Conservation (phyloP, 1,140 invertebrate species). For the Zaprionus lachaisei region DNA sequence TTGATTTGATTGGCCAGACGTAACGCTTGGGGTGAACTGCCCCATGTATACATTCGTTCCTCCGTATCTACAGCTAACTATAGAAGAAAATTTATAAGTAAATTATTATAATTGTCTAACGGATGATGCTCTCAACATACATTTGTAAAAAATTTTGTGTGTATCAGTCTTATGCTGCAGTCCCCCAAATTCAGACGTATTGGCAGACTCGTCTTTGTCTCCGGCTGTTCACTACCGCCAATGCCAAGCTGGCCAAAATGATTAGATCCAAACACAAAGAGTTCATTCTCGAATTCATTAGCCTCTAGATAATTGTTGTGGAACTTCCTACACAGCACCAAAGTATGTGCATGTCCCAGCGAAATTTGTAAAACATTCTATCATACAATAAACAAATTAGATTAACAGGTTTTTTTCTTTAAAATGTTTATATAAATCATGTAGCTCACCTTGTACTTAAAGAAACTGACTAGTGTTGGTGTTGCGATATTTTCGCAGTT, state of each 20-base stretch:
- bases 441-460: constrained; percentile 85
- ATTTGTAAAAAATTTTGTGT: constrained; percentile 93
- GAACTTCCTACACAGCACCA: constrained; percentile 85
- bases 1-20: constrained; percentile 88
- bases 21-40: constrained; percentile 91
- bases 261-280: constrained; percentile 92
- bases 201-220: constrained; percentile 85
- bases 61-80: constrained; percentile 89
- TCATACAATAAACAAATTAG: not conserved
- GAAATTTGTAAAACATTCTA: constrained; percentile 86
- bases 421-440: too few species aligned
- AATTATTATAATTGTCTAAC: not conserved
- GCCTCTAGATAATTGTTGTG: constrained; percentile 53
- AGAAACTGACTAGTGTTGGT: constrained; percentile 87
- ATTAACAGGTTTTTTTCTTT: not conserved
- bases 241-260: constrained; percentile 92
- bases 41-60: constrained; percentile 91
- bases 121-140: constrained; percentile 85
- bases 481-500: constrained; percentile 87
- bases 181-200: constrained; percentile 86
- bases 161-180: constrained; percentile 87
- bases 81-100: constrained; percentile 41
- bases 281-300: constrained; percentile 85
- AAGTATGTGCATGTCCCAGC: constrained; percentile 91
- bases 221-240: constrained; percentile 84